A percentile compares a stretch with the other conserved stretches of the same genome.
These are phyloP conservation scores for Microplitis deprimator DNA, from an alignment of 2,888 invertebrate genomes.

Conservation along the genomic window DNA sequence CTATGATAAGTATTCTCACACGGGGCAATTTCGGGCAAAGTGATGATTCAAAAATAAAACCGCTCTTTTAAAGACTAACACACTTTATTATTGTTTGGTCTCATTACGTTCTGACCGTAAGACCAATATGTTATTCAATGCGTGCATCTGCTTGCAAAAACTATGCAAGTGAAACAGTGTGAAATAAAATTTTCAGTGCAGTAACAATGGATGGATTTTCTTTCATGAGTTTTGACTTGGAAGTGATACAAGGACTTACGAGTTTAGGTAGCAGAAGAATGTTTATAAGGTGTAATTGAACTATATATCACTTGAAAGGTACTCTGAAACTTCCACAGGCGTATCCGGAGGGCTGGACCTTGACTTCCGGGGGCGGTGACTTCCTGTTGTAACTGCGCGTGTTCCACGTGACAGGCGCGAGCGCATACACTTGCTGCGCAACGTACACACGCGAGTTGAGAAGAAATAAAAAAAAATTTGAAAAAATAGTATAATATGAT, in stretches of 20 bases:
- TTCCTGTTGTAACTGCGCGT: constrained; percentile 49
- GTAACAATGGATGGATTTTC: neutral
- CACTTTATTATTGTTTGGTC: neutral
- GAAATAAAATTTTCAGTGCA: neutral
- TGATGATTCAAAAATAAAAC: neutral
- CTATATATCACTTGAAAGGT: neutral
- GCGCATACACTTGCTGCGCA: constrained; percentile 32
- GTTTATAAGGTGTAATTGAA: constrained; percentile 7
- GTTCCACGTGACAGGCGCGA: constrained; percentile 46
- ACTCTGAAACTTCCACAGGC: constrained; percentile 29
- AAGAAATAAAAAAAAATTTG: neutral
- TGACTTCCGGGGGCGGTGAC: constrained; percentile 54
- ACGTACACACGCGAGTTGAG: constrained; percentile 21
- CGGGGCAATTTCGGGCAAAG: neutral
- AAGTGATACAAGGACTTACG: neutral
- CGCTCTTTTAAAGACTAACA: neutral
- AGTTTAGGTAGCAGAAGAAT: neutral
- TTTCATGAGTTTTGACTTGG: neutral
- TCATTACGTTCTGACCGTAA: neutral
- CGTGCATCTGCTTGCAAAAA: neutral
- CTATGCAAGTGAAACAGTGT: neutral
- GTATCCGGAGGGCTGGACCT: constrained; percentile 46
- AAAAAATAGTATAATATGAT: neutral
- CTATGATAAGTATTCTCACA: neutral
- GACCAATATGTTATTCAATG: neutral